Evolutionary conservation across 2,113 vertebrate genomes (phyloP), one percentile per base, ranked within the genome.

Genomic region (Halcyon malimbica): DNA sequence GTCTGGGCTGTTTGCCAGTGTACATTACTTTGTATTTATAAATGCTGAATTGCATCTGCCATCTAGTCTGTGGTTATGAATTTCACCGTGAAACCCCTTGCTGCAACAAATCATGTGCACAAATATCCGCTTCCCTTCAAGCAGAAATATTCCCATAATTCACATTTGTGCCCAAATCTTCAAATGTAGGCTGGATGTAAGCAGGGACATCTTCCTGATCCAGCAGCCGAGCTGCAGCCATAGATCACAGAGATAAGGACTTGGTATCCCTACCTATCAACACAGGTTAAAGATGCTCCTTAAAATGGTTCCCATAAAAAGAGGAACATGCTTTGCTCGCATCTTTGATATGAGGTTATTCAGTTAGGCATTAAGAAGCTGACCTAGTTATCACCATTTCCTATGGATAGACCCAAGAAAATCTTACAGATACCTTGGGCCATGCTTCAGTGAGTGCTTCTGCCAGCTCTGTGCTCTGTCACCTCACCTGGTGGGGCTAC

Each of bases 41-140:
- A 94, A 85, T 78, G 65, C 80, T 78, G 93, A 91, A 83, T 67
- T 91, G 87, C 83, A 86, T 74, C 56, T 93, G 87, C 87, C 63
- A 86, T 79, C 84, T 67, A 65, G 20, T 70, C 87, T 73, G 80
- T 79, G 80, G 57, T 88, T 91, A 79, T 48, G 71, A 89, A 71
- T 76, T 79, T 83, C 53, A 54, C 63, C 1, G 1, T 46, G 62
- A 67, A 91, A 83, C 37, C 71, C 44, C 50, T 63, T 9, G 9
- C 71, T 91, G 71, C 76, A 78, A 78, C 62, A 94, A 89, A 86
- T 83, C 83, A 62, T n/a, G 9, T 62, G 53, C 83, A 67, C 76
- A 85, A 76, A 86, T 57, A 92, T 59, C 76, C 62, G 48, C 92
- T 93, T 83, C 35, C 87, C 67, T 93, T 76, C 76, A 54, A 51